A percentile compares a stretch with the other conserved stretches of the same genome.
Evolutionary conservation across 2,797 vertebrate species (phyloP).

Genomic region (Sebastes trivittatus): DNA sequence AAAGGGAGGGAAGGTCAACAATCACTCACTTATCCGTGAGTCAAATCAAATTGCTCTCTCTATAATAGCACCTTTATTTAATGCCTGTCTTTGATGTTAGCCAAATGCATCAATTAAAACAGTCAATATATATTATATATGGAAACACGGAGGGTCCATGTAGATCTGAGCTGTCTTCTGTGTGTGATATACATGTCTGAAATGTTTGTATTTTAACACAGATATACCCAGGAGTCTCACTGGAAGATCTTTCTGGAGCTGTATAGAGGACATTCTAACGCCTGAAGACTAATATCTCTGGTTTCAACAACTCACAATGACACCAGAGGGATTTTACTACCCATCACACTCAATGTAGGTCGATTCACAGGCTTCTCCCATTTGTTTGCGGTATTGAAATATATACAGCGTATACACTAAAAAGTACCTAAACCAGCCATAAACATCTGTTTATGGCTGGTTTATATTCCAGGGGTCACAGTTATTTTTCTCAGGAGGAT

Average conservation of each 20-base stretch:
- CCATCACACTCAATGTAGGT: conserved; percentile 51
- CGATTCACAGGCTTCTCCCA: conserved; percentile 56
- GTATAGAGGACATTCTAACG: conserved; percentile 5
- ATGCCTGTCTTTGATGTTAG: background rate
- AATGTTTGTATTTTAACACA: background rate
- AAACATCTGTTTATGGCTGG: background rate
- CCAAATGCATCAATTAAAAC: background rate
- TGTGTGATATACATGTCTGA: background rate
- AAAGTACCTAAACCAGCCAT: too few species aligned
- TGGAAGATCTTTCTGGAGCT: background rate
- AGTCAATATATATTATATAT: background rate
- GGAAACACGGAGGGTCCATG: background rate
- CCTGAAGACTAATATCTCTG: conserved; percentile 42
- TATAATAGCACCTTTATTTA: background rate
- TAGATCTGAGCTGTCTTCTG: background rate
- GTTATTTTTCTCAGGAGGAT: background rate
- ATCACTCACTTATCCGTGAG: background rate
- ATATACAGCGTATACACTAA: background rate
- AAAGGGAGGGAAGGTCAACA: background rate
- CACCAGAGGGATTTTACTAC: conserved; percentile 10
- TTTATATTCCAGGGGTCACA: background rate
- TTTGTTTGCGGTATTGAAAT: conserved; percentile 28
- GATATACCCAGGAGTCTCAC: background rate
- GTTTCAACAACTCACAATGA: conserved; percentile 68
- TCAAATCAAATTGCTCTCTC: background rate